Base-by-base conservation (phyloP, 2,113 vertebrate genomes). In the Delphinus delphis region DNA sequence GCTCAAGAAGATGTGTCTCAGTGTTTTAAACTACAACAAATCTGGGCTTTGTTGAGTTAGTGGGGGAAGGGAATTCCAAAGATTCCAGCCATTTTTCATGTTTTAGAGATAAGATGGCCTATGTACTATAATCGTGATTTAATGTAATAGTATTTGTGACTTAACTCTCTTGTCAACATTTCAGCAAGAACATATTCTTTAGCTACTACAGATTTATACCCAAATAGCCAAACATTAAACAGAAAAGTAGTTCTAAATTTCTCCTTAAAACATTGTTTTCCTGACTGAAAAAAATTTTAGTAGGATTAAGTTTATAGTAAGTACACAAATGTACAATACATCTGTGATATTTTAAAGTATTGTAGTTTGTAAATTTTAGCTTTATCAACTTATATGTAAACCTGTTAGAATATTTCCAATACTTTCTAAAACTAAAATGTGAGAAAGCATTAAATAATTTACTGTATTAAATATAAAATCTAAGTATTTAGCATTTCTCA, bases 71-170 rank as follows among this genome's bases (percentile, higher is more conserved):
- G 90, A 92, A 96, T 95, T 92, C 84, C 63, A 55, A 90, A 90
- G 76, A 94, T 96, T 93, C 80, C 87, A 90, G 41, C 67, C 96
- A 96, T 93, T 96, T 96, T 90, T 74, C 53, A 60, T 76, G 68
- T 93, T 88, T 58, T 84, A 94, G 88, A 88, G 85, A 81, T 47
- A 96, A 47, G n/a, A 67, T 58, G 71, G 20, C 50, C 18, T 83
- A 60, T 88, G 77, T 73, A 77, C 81, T 88, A 25, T 88, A 85
- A 76, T 47, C 50, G 79, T 44, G 67, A 77, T 41, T 81, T 82
- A 74, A 63, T 86, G 10, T 41, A 92, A 50, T 55, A 76, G 53
- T 44, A 95, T 77, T 83, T 91, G 9, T 74, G 50, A 92, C 73
- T 91, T 83, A 85, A 77, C 14, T 79, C 14, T 79, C 33, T 76